Conservation (phyloP, 2,113 vertebrate species). For the Boleophthalmus pectinirostris region DNA sequence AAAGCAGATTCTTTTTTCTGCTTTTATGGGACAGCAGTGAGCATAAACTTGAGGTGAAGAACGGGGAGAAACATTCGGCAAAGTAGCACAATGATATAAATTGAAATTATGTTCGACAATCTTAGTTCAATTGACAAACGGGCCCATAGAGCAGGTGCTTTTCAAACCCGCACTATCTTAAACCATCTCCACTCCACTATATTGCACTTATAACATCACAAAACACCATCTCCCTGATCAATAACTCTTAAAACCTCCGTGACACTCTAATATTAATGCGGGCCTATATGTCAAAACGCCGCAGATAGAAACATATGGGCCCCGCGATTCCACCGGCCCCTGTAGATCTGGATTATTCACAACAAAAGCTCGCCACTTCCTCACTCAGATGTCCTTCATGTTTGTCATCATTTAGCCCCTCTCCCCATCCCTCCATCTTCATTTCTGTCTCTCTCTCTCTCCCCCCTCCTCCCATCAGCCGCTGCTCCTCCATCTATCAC, state of each 20-base stretch:
- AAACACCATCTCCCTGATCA: background rate
- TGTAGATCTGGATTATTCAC: conserved; percentile 21
- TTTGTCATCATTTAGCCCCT: conserved; percentile 47
- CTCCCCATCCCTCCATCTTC: conserved; percentile 61
- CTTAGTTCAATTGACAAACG: background rate
- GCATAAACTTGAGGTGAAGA: no score
- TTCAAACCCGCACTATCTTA: background rate
- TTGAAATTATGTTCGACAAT: no score
- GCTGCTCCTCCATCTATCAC: conserved; percentile 65
- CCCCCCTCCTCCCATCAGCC: conserved; percentile 41
- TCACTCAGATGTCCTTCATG: conserved; percentile 52
- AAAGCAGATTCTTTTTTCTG: no score
- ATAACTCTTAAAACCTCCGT: background rate
- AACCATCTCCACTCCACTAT: background rate
- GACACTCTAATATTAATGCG: background rate
- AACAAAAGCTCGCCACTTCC: conserved; percentile 31
- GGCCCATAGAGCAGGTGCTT: background rate
- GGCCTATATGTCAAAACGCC: background rate
- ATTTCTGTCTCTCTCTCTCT: conserved; percentile 44
- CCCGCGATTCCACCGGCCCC: background rate
- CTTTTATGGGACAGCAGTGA: no score
- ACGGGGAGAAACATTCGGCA: no score
- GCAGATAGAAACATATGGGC: background rate
- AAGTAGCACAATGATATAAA: no score
- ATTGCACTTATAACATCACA: background rate